These are phyloP conservation scores for Alfaro cultratus DNA, from an alignment of 2,797 vertebrate genomes.

Conservation along the genomic window DNA sequence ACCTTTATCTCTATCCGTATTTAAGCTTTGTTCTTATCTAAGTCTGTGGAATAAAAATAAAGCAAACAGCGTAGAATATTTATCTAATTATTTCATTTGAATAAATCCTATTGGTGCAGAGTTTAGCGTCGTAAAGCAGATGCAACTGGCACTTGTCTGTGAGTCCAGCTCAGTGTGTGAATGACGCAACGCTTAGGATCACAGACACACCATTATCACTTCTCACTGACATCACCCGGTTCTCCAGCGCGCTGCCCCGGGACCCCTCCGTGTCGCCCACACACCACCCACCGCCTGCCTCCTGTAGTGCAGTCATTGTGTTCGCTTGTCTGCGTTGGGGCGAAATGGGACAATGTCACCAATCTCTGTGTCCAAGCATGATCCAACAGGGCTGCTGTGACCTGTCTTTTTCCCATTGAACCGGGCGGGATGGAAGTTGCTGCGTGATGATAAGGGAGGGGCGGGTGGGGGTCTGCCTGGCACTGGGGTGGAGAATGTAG, in stretches of 20 bases:
- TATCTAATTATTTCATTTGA: neutral
- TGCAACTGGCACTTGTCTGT: conserved; percentile 38
- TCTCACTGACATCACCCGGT: conserved; percentile 77
- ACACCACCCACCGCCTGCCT: conserved; percentile 11
- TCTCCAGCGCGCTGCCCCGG: conserved; percentile 31
- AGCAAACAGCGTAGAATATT: neutral
- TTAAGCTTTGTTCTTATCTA: neutral
- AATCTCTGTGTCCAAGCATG: conserved; percentile 55
- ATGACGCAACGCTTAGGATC: conserved; percentile 73
- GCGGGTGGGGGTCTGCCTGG: conserved; percentile 50
- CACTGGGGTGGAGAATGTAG: conserved; percentile 33
- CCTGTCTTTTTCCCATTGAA: conserved; percentile 37
- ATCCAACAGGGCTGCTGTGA: conserved; percentile 63
- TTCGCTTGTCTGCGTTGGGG: conserved; percentile 48
- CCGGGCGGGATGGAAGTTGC: conserved; percentile 47
- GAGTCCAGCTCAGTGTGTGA: conserved; percentile 53
- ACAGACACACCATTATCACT: conserved; percentile 81
- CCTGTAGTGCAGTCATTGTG: conserved; percentile 61
- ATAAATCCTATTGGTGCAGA: too few relatives aligned
- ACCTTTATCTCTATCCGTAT: neutral
- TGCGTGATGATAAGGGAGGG: conserved; percentile 29
- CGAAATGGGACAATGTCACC: conserved; percentile 51
- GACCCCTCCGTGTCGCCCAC: conserved; percentile 30
- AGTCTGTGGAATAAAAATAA: neutral
- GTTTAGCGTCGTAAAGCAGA: conserved; percentile 19